Conservation (phyloP, 2,888 invertebrate species). For the Nasonia oneida region DNA sequence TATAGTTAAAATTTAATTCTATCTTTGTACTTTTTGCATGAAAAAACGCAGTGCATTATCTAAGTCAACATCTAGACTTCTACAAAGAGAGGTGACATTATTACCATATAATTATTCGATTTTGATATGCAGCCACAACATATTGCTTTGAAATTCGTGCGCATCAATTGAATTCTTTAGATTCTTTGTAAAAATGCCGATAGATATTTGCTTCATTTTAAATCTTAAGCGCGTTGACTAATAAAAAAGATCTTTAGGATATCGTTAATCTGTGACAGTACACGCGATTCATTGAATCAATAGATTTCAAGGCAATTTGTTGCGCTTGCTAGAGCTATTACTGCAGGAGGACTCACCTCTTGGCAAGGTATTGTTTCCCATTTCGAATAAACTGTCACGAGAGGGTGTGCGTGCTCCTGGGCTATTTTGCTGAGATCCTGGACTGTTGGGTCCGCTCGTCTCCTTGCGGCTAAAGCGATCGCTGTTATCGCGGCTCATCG, state of each 20-base stretch:
- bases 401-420: conserved; percentile 71
- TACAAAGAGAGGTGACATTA: conserved; percentile 49
- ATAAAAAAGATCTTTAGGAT: not conserved
- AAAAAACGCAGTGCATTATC: not conserved
- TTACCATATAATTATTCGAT: conserved; percentile 19
- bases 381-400: conserved; percentile 74
- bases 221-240: not conserved
- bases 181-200: not conserved
- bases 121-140: not conserved
- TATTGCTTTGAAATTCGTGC: conserved; percentile 43
- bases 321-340: conserved; percentile 27
- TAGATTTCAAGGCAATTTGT: conserved; percentile 49
- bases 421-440: conserved; percentile 69
- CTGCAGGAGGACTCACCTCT: conserved; percentile 73
- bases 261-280: not conserved
- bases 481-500: conserved; percentile 73
- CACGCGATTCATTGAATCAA: conserved; percentile 6
- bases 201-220: not conserved
- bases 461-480: conserved; percentile 73
- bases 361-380: conserved; percentile 76
- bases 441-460: conserved; percentile 68
- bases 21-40: not conserved
- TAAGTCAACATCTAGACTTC: conserved; percentile 45
- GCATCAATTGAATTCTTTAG: not conserved
- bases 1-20: conserved; percentile 25